Evolutionary conservation across 2,888 invertebrate genomes (phyloP), one percentile per base, ranked within the genome.

Genomic region (Drosophila barbarae): DNA sequence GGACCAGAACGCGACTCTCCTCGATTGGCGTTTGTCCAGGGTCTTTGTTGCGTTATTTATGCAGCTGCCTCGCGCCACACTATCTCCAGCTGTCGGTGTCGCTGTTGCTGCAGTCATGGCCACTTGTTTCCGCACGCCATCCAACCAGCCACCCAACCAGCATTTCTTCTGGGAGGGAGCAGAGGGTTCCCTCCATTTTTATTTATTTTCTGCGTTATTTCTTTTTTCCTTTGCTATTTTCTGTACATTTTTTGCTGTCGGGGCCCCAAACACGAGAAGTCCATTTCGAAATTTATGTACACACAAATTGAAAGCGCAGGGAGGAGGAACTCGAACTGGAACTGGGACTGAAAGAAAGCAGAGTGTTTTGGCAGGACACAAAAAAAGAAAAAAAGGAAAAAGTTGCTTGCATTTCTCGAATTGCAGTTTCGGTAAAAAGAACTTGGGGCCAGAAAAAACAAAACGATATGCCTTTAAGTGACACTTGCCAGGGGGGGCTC

Each of bases 231-330:
- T 55, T 26, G 10, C 35, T 54, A 66, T 51, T 53, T 65, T 61
- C 30, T 28, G 35, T 30, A 61, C 34, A 63, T 36, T 44, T 60
- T 59, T 54, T 66, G 53, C 68, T 73, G 71, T 73, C 69, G 30
- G 42, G 69, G 60, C 58, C 69, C 56, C 79, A 65, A 78, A 83
- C 83, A 83, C 71, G 74, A 84, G 70, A 85, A 83, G 81, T 83
- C 83, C 84, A 83, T 85, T 83, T 76, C 72, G 78, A 73, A 84
- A 83, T 83, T 85, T 85, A 83, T 83, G 78, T 82, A 74, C 78
- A 77, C 78, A 83, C 84, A 77, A 84, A 77, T 75, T 79, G 84
- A 77, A 79, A 83, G 71, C 72, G 72, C 69, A 39, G 57, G 67
- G 53, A 50, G 67, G 53, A 61, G 61, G 42, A 15, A 42, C 42